Percentiles rank a stretch among this genome's conserved stretches.
Conservation (phyloP, 2,113 vertebrate genomes). For the Xyrauchen texanus region DNA sequence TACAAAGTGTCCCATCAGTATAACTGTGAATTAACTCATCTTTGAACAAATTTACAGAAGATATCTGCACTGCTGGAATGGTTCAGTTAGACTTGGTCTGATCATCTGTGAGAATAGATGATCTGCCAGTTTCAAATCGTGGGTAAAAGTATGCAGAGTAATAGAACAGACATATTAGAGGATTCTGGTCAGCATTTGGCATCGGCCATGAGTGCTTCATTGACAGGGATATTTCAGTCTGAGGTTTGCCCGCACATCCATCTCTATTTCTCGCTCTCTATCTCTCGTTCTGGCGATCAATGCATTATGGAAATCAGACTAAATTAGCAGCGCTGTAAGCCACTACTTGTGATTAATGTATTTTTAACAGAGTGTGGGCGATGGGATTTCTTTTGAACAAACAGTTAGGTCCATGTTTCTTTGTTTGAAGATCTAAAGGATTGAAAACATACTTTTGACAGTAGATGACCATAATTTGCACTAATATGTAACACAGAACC, state of each 20-base stretch:
- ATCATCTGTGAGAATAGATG: constrained; percentile 3
- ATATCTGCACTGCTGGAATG: constrained; percentile 3
- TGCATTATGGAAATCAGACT: constrained; percentile 34
- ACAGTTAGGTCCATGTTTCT: not conserved
- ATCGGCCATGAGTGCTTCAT: constrained; percentile 3
- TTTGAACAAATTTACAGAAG: constrained; percentile 23
- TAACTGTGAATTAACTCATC: constrained; percentile 7
- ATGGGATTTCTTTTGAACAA: not conserved
- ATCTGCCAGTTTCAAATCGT: not conserved
- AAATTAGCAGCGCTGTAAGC: constrained; percentile 29
- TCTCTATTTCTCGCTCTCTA: constrained; percentile 43
- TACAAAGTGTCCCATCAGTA: not conserved
- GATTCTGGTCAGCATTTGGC: constrained; percentile 19
- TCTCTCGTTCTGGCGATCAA: constrained; percentile 35
- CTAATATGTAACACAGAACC: not conserved
- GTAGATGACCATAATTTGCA: not conserved
- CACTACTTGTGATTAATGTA: not conserved
- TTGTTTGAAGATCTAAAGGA: not conserved
- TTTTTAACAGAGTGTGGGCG: constrained; percentile 12
- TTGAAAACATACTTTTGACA: not conserved
- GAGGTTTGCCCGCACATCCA: constrained; percentile 43
- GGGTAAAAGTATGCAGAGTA: constrained; percentile 33
- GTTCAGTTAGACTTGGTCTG: not conserved
- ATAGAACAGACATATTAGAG: constrained; percentile 9
- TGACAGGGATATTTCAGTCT: constrained; percentile 27